Conservation (phyloP, 2,113 vertebrate species). For the Podocnemis expansa region DNA sequence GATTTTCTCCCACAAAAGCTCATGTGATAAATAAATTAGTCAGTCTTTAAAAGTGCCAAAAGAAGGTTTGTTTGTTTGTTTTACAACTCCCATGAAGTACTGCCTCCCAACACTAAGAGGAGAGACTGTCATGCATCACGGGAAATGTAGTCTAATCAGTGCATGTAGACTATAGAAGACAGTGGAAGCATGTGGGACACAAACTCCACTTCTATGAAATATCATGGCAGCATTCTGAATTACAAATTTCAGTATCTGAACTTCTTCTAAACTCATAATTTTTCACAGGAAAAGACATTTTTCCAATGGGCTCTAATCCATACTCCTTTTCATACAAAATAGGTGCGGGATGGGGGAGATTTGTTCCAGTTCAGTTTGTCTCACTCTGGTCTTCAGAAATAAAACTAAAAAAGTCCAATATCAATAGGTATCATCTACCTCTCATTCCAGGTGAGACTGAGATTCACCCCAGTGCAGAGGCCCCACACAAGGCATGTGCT, state of each 20-base stretch:
- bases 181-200: neutral
- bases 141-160: accelerated
- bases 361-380: neutral
- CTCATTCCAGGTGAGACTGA: neutral
- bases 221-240: neutral
- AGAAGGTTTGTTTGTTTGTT: too few species aligned
- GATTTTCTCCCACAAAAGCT: too few species aligned
- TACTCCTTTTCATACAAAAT: neutral
- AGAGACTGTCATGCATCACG: accelerated
- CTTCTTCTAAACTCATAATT: neutral
- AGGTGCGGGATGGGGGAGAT: neutral
- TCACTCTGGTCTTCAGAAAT: neutral
- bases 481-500: neutral
- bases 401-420: neutral
- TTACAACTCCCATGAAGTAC: accelerated
- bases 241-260: neutral
- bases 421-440: neutral
- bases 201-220: neutral
- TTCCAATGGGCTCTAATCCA: too few species aligned
- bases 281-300: neutral
- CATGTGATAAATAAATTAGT: too few species aligned
- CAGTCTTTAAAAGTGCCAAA: too few species aligned
- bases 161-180: neutral
- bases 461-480: neutral
- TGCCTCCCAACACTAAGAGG: neutral